Base-by-base conservation (phyloP, 2,888 invertebrate species). In the Cephalotes varians region DNA sequence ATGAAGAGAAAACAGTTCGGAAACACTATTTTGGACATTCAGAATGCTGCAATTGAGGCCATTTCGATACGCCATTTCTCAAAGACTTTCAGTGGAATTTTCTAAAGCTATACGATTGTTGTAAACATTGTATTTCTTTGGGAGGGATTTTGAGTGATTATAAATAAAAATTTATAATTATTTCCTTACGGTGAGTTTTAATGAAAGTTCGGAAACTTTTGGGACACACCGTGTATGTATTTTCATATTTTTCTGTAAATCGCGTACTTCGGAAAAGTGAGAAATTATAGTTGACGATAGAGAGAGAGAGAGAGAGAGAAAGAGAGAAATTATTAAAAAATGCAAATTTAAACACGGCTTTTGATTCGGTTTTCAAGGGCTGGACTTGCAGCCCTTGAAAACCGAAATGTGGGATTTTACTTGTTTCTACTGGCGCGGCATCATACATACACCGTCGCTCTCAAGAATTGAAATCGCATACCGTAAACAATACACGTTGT, bases 401-500 rank as follows among this genome's bases (percentile, higher is more conserved):
- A n/a, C n/a, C n/a, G n/a, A n/a, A 81, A 79, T 85, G 89, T 90
- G 89, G 84, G 90, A 89, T 84, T 85, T 69, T 79, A 56, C 71
- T 80, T 84, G 65, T 73, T 81, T 69, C 85, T 76, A 49, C 80
- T 72, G 80, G 81, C 80, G 85, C 74, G 80, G 81, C 80, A 84
- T 89, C 89, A 90, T 88, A 87, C 85, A 83, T 84, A 84, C 85
- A 74, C 85, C 82, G 87, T 81, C 88, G 91, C 91, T 91, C 91
- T 91, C 92, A 91, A 91, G 92, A 92, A 92, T 93, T 92, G 91
- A 91, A 91, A 92, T 92, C 90, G 91, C 90, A 90, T 91, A 91
- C 91, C 91, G 93, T 92, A 93, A 94, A 94, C 93, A 93, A 93
- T 94, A 94, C 94, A 93, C 93, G 93, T 92, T 93, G 92, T 92